Evolutionary conservation across 1,140 invertebrate species (phyloP).

Genomic region (Drosophila oshimai): DNA sequence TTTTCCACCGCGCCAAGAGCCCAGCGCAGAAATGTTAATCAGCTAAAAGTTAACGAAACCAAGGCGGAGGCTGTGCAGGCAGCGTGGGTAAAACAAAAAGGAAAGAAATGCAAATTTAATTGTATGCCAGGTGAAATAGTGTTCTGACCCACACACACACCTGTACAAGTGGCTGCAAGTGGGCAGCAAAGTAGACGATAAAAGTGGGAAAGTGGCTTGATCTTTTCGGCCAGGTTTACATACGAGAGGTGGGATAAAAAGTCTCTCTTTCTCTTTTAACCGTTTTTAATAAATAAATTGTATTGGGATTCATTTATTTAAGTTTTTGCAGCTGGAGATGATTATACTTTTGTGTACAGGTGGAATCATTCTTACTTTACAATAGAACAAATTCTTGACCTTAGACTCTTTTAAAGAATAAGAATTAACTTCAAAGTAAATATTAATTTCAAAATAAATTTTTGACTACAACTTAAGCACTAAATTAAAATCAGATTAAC

Average conservation of each 20-base stretch:
- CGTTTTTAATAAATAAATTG: neutral
- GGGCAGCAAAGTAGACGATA: slow-evolving; percentile 30
- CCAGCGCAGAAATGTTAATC: slow-evolving; percentile 69
- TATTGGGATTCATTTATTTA: neutral
- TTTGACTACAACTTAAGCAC: no score
- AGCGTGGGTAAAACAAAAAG: slow-evolving; percentile 41
- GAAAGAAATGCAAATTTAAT: slow-evolving; percentile 80
- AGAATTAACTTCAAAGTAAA: no score
- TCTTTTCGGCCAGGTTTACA: neutral
- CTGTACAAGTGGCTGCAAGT: slow-evolving; percentile 50
- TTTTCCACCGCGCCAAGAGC: slow-evolving; percentile 47
- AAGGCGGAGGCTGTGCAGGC: slow-evolving; percentile 11
- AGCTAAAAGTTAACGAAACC: slow-evolving; percentile 71
- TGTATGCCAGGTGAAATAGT: slow-evolving; percentile 76
- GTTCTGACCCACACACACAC: slow-evolving; percentile 37
- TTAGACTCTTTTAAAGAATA: no score
- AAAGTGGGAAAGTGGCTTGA: slow-evolving; percentile 1
- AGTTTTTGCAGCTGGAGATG: no score
- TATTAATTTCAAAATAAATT: no score
- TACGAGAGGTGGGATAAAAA: no score
- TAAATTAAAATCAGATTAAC: no score
- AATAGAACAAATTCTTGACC: no score
- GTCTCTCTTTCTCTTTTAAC: no score
- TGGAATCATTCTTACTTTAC: no score
- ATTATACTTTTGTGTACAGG: no score